Base-by-base conservation (phyloP, 2,797 vertebrate genomes). In the Trachurus trachurus region DNA sequence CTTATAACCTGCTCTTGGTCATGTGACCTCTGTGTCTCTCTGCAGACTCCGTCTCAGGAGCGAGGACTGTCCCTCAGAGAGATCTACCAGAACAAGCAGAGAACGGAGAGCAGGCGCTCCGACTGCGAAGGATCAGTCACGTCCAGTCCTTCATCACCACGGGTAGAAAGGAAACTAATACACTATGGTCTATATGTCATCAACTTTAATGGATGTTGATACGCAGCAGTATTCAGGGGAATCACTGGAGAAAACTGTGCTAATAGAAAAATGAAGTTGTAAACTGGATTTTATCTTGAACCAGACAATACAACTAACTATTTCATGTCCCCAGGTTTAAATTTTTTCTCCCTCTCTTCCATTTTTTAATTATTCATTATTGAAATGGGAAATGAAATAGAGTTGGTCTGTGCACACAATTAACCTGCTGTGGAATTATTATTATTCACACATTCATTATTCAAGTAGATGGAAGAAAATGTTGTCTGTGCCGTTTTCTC, bases 81-180 rank as follows among this genome's bases (percentile, higher is more conserved):
- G 83, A 97, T 98, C 89, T 98, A 98, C 87, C 93, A 95, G 78
- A 96, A 90, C 93, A 97, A 96, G 84, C 97, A 96, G 82, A 96
- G 77, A 61, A 91, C 93, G 29, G 96, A 91, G 31, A 84, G 91
- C 76, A 96, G 93, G 67, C 88, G 87, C 47, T 88, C 92, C 15
- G 96, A 95, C 74, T 94, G 95, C 93, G 94, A 95, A 34, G 91
- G 92, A 70, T 90, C 87, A 68, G 91, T 90, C n/a, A 93, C 88
- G 5, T 92, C 96, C 42, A 93, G 90, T 72, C 95, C 95, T 5
- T 74, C 82, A 57, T 96, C 95, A 0, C 95, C 96, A 57, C 96
- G 97, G 97, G 98, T 98, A 93, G 26, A 26, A 26, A 26, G 26
- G 26, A 26, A 26, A 26, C 26, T 26, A 26, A 26, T 26, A 26